phyloP scores from a whole-genome alignment of 2,888 invertebrate species.

The Cyclophora punctaria region DNA sequence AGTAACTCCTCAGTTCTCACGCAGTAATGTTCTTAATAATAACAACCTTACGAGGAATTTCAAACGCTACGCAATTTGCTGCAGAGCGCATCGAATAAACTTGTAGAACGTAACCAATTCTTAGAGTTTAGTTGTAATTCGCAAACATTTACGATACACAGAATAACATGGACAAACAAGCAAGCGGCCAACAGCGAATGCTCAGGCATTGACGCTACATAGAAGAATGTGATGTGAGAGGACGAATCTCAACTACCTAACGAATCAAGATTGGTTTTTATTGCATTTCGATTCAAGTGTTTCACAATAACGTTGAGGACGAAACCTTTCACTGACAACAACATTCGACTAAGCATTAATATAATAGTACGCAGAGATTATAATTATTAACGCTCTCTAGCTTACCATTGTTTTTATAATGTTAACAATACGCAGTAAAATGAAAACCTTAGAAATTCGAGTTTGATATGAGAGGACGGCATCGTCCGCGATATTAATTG shows the following conservation, averaged over 20 bases:
- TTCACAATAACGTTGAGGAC: slow-evolving; percentile 6
- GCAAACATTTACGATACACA: not conserved
- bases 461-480: slow-evolving; percentile 31
- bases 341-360: not conserved
- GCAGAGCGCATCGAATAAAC: slow-evolving; percentile 17
- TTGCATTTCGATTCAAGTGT: slow-evolving; percentile 3
- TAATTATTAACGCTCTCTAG: slow-evolving; percentile 7
- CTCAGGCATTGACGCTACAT: not conserved
- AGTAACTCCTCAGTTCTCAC: slow-evolving; percentile 61
- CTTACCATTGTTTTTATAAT: slow-evolving; percentile 20
- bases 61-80: slow-evolving; percentile 20
- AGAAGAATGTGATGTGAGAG: slow-evolving; percentile 12
- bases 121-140: slow-evolving; percentile 1
- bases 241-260: slow-evolving; percentile 6
- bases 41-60: slow-evolving; percentile 33
- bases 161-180: not conserved
- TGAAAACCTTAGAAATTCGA: slow-evolving; percentile 22
- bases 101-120: not conserved
- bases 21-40: slow-evolving; percentile 45
- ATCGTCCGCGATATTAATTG: slow-evolving; percentile 35
- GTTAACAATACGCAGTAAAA: slow-evolving; percentile 37
- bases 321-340: slow-evolving; percentile 9
- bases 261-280: slow-evolving; percentile 10
- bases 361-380: slow-evolving; percentile 1
- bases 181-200: not conserved